Base-by-base conservation (phyloP, 2,888 invertebrate species). In the Caenorhabditis sp. region DNA sequence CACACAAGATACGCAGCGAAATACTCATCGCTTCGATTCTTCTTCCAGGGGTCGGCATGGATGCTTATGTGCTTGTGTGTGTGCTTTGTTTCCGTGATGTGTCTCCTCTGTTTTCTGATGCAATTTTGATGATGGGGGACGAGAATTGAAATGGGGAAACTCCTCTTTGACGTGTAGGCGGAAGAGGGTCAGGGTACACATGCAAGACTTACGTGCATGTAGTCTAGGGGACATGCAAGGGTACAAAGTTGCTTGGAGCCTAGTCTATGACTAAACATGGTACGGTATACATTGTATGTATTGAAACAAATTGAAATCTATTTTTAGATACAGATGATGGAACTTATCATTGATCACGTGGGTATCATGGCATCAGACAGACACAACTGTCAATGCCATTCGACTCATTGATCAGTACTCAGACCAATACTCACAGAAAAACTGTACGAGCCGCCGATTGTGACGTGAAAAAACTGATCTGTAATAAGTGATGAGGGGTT, bases 51-150 rank as follows among this genome's bases (percentile, higher is more conserved):
- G 44, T 32, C 13, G 40, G 61, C 26, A 6, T 32, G 20, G 35
- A n/a, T 51, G 8, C 22, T 13, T 22, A 22, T 32, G 22, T 51
- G 8, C 22, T 13, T 22, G 32, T 32, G 64, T 62, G 65, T 67
- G 65, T 74, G 76, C 76, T 76, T 68, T 76, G 76, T 76, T 76
- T 76, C 67, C 18, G 53, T 76, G 74, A 15, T 61, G 53, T n/a
- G 51, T 58, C 40, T 53, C 26, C n/a, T 32, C 9, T 22, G 24
- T 53, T 68, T 69, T 69, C 69, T 77, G 68, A 68, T 69, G 69
- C 68, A 77, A 77, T 62, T 18, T 22, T 62, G 61, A 50, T 32
- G 32, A 32, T 32, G 32, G 32, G 9, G 32, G n/a, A n/a, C n/a
- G n/a, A n/a, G n/a, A n/a, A n/a, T n/a, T n/a, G n/a, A n/a, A 32